Percentiles rank a stretch among this genome's conserved stretches.
phyloP scores from a whole-genome alignment of 2,888 invertebrate genomes.

The Carabus problematicus region DNA sequence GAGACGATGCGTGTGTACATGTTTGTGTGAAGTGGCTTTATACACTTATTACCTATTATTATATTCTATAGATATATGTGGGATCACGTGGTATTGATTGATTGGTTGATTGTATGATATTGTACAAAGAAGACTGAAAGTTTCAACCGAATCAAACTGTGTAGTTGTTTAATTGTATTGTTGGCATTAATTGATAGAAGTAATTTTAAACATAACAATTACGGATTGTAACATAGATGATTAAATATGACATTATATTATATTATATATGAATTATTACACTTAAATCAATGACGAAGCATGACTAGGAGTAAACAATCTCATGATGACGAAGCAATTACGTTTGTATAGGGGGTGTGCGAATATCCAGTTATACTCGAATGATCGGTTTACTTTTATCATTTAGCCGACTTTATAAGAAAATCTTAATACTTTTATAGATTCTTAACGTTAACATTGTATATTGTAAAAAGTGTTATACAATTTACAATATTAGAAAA shows the following conservation, averaged over 20 bases:
- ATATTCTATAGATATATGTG: no score
- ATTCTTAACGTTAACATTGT: no score
- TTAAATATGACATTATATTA: constrained; percentile 4
- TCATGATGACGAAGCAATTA: constrained; percentile 8
- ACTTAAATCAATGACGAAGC: constrained; percentile 5
- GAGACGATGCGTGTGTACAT: background rate
- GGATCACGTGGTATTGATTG: no score
- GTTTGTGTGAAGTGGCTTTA: background rate
- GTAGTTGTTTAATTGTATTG: constrained; percentile 20
- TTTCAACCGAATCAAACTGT: constrained; percentile 31
- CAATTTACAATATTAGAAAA: no score
- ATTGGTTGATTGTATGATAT: constrained; percentile 30
- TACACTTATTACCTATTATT: no score
- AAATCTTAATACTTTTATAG: no score
- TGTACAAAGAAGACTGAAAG: constrained; percentile 40
- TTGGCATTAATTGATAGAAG: constrained; percentile 5
- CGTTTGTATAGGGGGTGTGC: constrained; percentile 1
- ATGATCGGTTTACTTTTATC: no score
- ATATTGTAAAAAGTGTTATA: no score
- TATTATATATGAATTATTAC: constrained; percentile 11
- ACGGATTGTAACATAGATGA: constrained; percentile 15
- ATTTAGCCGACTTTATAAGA: no score
- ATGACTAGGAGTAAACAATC: background rate
- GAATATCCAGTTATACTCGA: no score
- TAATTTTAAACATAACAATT: constrained; percentile 3